A percentile compares a stretch with the other conserved stretches of the same genome.
phyloP scores from a whole-genome alignment of 2,888 invertebrate species.

The Cylloceria caligata region DNA sequence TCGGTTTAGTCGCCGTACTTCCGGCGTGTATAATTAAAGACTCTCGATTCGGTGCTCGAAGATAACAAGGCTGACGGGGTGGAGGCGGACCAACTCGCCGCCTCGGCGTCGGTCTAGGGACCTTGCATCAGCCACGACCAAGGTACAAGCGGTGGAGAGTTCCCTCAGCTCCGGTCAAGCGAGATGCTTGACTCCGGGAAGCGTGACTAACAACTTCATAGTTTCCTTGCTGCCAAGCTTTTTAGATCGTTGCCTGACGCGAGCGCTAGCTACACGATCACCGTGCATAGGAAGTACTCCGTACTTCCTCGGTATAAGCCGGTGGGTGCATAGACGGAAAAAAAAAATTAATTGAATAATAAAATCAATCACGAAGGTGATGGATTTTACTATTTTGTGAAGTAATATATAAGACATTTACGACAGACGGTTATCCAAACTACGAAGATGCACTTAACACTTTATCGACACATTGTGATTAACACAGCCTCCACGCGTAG shows the following conservation, averaged over 20 bases:
- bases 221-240: conserved; percentile 71
- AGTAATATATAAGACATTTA: not conserved
- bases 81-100: conserved; percentile 57
- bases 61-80: conserved; percentile 72
- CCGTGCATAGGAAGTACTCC: not conserved
- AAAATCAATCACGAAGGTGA: not conserved
- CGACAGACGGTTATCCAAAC: not conserved
- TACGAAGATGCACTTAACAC: not conserved
- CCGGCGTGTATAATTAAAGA: conserved; percentile 75
- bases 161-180: conserved; percentile 60
- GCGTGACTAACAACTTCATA: conserved; percentile 82
- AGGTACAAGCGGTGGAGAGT: conserved; percentile 41
- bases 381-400: not conserved
- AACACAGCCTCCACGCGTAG: too few relatives aligned
- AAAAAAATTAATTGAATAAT: not conserved
- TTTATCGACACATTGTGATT: not conserved
- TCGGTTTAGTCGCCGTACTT: conserved; percentile 69
- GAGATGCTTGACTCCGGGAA: conserved; percentile 70
- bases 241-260: conserved; percentile 62
- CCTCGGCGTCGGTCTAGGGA: conserved; percentile 50
- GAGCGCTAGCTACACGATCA: conserved; percentile 50
- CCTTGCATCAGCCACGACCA: conserved; percentile 15
- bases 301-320: not conserved
- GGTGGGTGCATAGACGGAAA: not conserved
- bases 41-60: conserved; percentile 71